These are phyloP conservation scores for Petrophora chlorosata DNA, from an alignment of 2,888 invertebrate genomes.

Conservation along the genomic window DNA sequence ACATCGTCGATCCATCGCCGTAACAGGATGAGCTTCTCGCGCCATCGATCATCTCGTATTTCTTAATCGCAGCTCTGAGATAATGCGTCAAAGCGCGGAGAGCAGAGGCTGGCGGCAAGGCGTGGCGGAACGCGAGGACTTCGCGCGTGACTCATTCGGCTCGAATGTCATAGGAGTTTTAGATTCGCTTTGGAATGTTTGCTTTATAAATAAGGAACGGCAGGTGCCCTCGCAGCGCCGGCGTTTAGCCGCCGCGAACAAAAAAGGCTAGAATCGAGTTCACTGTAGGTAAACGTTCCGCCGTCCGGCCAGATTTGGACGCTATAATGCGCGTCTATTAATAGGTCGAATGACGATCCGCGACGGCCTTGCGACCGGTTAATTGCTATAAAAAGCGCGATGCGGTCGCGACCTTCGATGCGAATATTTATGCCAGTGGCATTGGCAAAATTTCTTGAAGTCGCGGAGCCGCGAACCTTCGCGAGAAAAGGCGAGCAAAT, in stretches of 20 bases:
- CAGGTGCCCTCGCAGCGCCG: conserved; percentile 58
- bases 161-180: conserved; percentile 48
- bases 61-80: conserved; percentile 45
- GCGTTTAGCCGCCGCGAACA: conserved; percentile 53
- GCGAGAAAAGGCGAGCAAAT: conserved; percentile 38
- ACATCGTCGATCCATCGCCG: conserved; percentile 51
- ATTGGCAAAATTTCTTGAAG: conserved; percentile 12
- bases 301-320: conserved; percentile 50
- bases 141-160: conserved; percentile 47
- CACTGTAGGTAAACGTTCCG: conserved; percentile 44
- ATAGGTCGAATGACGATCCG: conserved; percentile 38
- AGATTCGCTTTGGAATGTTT: conserved; percentile 38
- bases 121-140: conserved; percentile 38
- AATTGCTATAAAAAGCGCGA: conserved; percentile 54
- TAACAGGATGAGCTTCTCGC: conserved; percentile 40
- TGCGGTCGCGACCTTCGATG: conserved; percentile 33
- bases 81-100: conserved; percentile 41
- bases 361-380: conserved; percentile 55
- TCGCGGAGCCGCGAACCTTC: conserved; percentile 22
- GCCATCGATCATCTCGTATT: conserved; percentile 50
- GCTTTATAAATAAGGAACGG: conserved; percentile 52
- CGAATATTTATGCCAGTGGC: conserved; percentile 22
- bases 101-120: background rate
- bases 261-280: conserved; percentile 56
- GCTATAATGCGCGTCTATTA: conserved; percentile 47